Conservation (phyloP, 2,113 vertebrate genomes). For the Hirundichthys speculiger region DNA sequence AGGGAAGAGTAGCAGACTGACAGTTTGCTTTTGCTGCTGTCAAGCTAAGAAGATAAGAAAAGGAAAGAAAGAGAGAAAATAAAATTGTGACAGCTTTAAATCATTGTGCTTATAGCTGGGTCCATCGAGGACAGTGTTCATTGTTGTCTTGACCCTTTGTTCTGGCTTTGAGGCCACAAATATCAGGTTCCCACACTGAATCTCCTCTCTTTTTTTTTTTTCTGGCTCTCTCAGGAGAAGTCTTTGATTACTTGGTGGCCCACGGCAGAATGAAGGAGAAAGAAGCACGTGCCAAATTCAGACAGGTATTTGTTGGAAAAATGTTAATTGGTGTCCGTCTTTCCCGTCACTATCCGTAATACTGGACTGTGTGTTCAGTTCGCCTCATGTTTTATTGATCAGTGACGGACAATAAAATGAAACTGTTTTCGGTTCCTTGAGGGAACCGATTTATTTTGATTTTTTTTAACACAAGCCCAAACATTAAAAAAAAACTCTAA, state of each 20-base stretch:
- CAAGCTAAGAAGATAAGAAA: too few species aligned
- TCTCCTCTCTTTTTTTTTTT: constrained; percentile 4
- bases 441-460: too few species aligned
- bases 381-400: not conserved
- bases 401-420: not conserved
- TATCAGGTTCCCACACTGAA: constrained; percentile 37
- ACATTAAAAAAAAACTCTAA: too few species aligned
- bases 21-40: not conserved
- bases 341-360: not conserved
- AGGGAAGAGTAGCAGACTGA: not conserved
- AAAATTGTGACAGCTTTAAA: not conserved
- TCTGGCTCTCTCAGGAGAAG: constrained; percentile 82
- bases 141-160: constrained; percentile 3
- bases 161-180: constrained; percentile 5
- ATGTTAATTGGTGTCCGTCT: too few species aligned
- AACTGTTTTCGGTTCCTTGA: not conserved
- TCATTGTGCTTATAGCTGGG: not conserved
- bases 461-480: too few species aligned
- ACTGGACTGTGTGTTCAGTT: not conserved
- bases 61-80: too few species aligned
- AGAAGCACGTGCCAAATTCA: constrained; percentile 94
- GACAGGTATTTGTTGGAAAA: constrained; percentile 84
- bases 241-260: constrained; percentile 94
- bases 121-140: constrained; percentile 1
- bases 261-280: constrained; percentile 98